These are phyloP conservation scores for Megastigmus dorsalis DNA, from an alignment of 2,888 invertebrate genomes.

Conservation along the genomic window DNA sequence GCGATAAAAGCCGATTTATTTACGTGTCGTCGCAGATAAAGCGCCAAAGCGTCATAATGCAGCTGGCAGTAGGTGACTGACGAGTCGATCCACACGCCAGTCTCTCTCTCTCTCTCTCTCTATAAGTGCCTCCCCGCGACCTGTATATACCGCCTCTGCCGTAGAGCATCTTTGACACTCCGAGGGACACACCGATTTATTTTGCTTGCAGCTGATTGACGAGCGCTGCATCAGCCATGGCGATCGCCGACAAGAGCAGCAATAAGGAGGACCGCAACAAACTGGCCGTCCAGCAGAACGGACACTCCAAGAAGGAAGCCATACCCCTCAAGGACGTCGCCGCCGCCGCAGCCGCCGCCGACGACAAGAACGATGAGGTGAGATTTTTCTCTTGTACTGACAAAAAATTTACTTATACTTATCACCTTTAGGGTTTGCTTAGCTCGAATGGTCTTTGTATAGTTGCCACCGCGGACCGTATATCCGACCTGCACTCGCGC, in stretches of 20 bases:
- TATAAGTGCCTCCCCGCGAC: neutral
- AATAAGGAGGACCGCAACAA: slow-evolving; percentile 47
- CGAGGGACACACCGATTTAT: neutral
- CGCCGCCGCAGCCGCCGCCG: too few species aligned
- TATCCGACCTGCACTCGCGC: too few species aligned
- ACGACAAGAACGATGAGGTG: slow-evolving; percentile 60
- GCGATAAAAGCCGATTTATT: slow-evolving; percentile 37
- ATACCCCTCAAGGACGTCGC: slow-evolving; percentile 56
- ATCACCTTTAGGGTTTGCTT: too few species aligned
- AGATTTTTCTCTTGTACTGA: neutral
- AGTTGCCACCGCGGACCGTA: too few species aligned
- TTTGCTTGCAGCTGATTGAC: slow-evolving; percentile 42
- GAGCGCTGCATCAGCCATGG: slow-evolving; percentile 56
- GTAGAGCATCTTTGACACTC: neutral
- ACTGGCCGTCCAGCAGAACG: slow-evolving; percentile 55
- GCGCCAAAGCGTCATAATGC: slow-evolving; percentile 7
- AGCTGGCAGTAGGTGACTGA: neutral
- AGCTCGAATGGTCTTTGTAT: too few species aligned
- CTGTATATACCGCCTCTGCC: neutral
- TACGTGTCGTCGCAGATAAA: slow-evolving; percentile 36
- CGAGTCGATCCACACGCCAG: too few species aligned
- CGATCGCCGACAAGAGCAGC: slow-evolving; percentile 58
- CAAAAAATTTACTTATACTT: neutral
- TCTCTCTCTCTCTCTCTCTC: slow-evolving; percentile 5
- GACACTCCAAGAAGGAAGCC: slow-evolving; percentile 56